Evolutionary conservation across 2,797 vertebrate genomes (phyloP), one percentile per base, ranked within the genome.

Genomic region (Mergus octosetaceus): DNA sequence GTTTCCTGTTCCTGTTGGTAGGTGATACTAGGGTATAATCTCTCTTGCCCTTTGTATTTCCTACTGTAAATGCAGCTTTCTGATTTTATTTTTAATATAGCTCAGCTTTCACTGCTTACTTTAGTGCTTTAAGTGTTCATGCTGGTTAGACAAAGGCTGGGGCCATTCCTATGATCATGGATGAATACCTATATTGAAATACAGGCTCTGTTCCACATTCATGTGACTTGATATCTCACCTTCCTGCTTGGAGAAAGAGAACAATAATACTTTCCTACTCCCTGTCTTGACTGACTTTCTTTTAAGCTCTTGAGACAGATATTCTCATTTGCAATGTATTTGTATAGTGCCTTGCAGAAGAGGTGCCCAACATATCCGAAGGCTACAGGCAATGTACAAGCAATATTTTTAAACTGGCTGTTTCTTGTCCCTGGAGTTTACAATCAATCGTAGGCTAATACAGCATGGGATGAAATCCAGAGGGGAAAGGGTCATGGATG

Each of bases 1-100:
- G 11, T 93, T 93, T 93, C 56, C 62, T 94, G 10, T 89, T 95
- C 58, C 36, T 94, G 18, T 85, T 94, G 65, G 47, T 71, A 75
- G 84, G 36, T 75, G 49, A 77, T 93, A 51, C 60, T 56, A 72
- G 30, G 24, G 10, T 87, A 66, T 86, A 47, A 78, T 43, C 27
- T 85, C 34, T 62, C 34, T 72, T 75, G 11, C 39, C 10, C 32
- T 51, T 94, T 85, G 36, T 83, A 17, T 90, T 76, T 84, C 68
- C 21, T 49, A 51, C 34, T 34, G 21, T 53, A 91, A 88, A 78
- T 80, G 56, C 41, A 72, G 41, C 20, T 69, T 78, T 64, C 68
- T 92, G 66, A 5, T 85, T 87, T 89, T 66, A 60, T 53, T 93
- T 94, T 94, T 84, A 57, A 61, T 75, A 53, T 24, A 86, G 53